A percentile compares a stretch with the other conserved stretches of the same genome.
Evolutionary conservation across 2,888 invertebrate species (phyloP).

Genomic region (Drosophila paramelanica): DNA sequence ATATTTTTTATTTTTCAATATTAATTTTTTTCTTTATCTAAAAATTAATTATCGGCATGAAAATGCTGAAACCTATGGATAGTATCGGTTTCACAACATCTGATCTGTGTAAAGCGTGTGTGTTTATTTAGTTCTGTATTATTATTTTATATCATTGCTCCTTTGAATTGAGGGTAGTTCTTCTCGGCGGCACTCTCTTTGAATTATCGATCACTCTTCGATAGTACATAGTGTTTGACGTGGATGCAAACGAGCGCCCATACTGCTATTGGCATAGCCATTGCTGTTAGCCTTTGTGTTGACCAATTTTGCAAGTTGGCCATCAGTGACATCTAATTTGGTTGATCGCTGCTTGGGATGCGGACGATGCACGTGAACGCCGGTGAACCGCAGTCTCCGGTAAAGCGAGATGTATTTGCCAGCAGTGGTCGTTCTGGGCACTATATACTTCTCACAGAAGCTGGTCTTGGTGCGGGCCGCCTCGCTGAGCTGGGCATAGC

Average conservation of each 20-base stretch:
- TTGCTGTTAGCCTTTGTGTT: conserved; percentile 42
- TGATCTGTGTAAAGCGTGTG: too few relatives aligned
- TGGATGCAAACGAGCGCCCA: conserved; percentile 60
- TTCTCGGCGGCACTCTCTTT: not conserved
- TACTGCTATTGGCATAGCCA: conserved; percentile 50
- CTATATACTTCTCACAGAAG: conserved; percentile 93
- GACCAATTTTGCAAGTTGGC: conserved; percentile 35
- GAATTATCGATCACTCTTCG: conserved; percentile 65
- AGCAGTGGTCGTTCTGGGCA: conserved; percentile 92
- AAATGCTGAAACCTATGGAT: too few relatives aligned
- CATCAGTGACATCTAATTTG: conserved; percentile 42
- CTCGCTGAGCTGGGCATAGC: conserved; percentile 89
- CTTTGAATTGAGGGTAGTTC: not conserved
- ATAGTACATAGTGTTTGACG: conserved; percentile 79
- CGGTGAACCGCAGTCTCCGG: conserved; percentile 88
- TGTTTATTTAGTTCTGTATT: too few relatives aligned
- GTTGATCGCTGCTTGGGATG: conserved; percentile 47
- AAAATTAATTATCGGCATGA: too few relatives aligned
- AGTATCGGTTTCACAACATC: too few relatives aligned
- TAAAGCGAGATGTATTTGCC: conserved; percentile 94
- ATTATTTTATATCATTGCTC: too few relatives aligned
- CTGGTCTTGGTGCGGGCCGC: conserved; percentile 88
- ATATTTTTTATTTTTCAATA: not conserved
- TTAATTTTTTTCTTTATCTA: not conserved
- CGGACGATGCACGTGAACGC: conserved; percentile 86